phyloP scores from a whole-genome alignment of 2,113 vertebrate species.

The Panurus biarmicus region DNA sequence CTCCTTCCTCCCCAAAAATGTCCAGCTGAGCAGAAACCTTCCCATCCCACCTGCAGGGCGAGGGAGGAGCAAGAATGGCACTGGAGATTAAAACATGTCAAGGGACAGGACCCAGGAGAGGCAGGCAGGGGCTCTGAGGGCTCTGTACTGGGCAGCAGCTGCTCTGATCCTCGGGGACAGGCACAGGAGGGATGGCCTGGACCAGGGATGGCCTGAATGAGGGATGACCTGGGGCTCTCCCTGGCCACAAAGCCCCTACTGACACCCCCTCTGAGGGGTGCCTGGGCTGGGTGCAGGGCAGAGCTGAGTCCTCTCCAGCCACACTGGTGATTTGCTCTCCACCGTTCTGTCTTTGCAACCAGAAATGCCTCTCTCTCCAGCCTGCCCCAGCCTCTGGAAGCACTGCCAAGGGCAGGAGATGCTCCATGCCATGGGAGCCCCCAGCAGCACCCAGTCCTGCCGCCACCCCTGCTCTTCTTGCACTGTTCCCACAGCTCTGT shows the following conservation, averaged over 20 bases:
- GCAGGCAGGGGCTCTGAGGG: background rate
- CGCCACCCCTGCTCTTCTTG: background rate
- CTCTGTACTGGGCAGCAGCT: background rate
- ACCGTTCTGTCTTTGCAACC: background rate
- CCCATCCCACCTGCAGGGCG: background rate
- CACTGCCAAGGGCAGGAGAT: background rate
- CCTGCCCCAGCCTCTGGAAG: background rate
- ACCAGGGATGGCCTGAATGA: background rate
- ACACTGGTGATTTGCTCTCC: background rate
- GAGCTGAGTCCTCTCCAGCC: background rate
- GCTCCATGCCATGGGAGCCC: fast-evolving
- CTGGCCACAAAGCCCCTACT: background rate
- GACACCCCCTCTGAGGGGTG: background rate
- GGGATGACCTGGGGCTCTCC: background rate
- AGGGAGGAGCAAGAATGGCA: background rate
- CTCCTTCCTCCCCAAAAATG: fast-evolving
- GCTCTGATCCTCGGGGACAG: background rate
- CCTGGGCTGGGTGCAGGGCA: background rate
- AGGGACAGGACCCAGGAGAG: background rate
- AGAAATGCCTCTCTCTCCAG: background rate
- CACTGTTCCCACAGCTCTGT: background rate
- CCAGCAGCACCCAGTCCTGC: background rate
- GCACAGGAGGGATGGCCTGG: background rate
- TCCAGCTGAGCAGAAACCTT: background rate
- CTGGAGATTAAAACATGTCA: background rate